Evolutionary conservation across 1,140 invertebrate species (phyloP), one percentile per base, ranked within the genome.

Genomic region (Condylostylus longicornis): DNA sequence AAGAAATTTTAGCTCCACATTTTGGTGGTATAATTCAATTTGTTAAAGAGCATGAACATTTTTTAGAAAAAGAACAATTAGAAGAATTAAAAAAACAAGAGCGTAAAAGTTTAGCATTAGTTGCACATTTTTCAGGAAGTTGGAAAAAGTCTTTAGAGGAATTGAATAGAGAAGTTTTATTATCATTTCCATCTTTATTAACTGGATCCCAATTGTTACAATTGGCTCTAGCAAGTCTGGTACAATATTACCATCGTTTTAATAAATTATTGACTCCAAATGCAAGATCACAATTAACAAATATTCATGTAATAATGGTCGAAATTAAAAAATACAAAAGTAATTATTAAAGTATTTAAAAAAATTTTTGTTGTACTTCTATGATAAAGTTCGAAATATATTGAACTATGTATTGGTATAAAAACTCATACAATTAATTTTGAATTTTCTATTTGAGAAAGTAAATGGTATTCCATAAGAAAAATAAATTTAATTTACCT

Each of bases 251-350:
- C 63, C 87, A 98, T 62, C 73, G 91, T 44, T 94, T 99, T 61
- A 86, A 91, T 48, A 97, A 98, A 64, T 72, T 98, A 20, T 61
- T 98, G n/a, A 79, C 82, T 4, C 85, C 89, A 5, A 80, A 83
- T 54, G 78, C 80, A 5, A 71, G 86, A 46, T 78, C 82, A 17
- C 88, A 97, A 62, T 69, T 98, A 15, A 88, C 95, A 1, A 98
- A 97, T 59, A 95, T 97, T 56, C 95, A 98, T 67, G 86, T 96
- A 38, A 84, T 99, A 39, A 98, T 97, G 87, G 88, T 97, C 3
- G 94, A 98, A 70, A 86, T 98, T 28, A 98, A 98, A 62, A 98
- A 97, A 70, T 97, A 96, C 64, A 98, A 87, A 72, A 90, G 74
- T 48, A 87, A 78, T 61, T 83, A 79, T 66, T 83, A 35, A 51